Evolutionary conservation across 2,888 invertebrate genomes (phyloP).

Genomic region (Cataglyphis livida): DNA sequence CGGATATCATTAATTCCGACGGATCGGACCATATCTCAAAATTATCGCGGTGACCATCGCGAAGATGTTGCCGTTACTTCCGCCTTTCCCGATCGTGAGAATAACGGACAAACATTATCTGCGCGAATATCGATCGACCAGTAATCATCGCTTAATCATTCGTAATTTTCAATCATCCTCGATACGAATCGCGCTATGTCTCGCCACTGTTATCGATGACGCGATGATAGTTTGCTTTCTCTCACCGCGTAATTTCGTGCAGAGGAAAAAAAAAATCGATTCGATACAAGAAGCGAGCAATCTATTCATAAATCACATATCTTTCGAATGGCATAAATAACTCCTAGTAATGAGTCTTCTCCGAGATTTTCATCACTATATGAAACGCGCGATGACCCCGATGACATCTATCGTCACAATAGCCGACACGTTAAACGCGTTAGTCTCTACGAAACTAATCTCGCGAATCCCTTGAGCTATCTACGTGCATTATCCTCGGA

Average conservation of each 20-base stretch:
- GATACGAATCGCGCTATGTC: slow-evolving; percentile 57
- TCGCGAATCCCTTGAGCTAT: not conserved
- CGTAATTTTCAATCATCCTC: slow-evolving; percentile 55
- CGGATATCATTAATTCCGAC: slow-evolving; percentile 64
- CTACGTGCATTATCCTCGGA: not conserved
- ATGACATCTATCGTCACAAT: slow-evolving; percentile 1
- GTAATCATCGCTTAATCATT: slow-evolving; percentile 1
- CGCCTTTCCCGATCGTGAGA: slow-evolving; percentile 61
- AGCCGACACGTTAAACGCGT: not conserved
- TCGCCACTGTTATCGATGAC: slow-evolving; percentile 50
- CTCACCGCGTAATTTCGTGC: not conserved
- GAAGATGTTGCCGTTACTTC: slow-evolving; percentile 68
- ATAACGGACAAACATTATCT: slow-evolving; percentile 49
- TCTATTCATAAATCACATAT: slow-evolving; percentile 23
- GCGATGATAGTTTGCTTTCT: slow-evolving; percentile 33
- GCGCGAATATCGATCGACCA: slow-evolving; percentile 40
- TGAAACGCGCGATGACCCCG: slow-evolving; percentile 15
- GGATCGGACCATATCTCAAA: slow-evolving; percentile 61
- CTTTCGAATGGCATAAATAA: slow-evolving; percentile 15
- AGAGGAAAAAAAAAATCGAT: not conserved
- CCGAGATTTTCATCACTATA: slow-evolving; percentile 13
- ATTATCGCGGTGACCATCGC: slow-evolving; percentile 69
- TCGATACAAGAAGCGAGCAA: slow-evolving; percentile 2
- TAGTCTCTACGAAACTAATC: slow-evolving; percentile 16
- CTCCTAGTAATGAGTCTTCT: slow-evolving; percentile 17